Evolutionary conservation across 2,113 vertebrate species (phyloP).

Genomic region (Phalacrocorax pelagicus): DNA sequence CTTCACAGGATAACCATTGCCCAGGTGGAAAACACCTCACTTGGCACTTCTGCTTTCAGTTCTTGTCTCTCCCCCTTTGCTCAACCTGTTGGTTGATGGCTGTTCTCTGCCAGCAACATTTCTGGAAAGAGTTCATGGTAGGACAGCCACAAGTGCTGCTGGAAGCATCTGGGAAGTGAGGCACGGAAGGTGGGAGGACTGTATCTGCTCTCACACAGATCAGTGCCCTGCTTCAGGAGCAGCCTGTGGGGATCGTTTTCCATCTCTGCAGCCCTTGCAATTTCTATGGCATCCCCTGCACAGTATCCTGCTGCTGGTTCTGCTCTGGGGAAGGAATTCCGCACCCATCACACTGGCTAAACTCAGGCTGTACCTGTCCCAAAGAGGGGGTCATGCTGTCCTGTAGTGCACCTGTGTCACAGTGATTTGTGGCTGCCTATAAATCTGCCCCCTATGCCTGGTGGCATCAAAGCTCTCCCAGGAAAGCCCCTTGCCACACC

Average conservation of each 20-base stretch:
- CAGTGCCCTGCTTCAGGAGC: background rate
- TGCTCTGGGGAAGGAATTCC: background rate
- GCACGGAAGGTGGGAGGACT: fast-evolving
- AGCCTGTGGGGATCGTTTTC: background rate
- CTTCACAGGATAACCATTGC: background rate
- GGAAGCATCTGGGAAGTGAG: background rate
- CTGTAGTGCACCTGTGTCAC: background rate
- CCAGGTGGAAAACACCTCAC: background rate
- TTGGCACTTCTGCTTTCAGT: background rate
- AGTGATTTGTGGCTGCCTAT: background rate
- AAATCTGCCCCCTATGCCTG: background rate
- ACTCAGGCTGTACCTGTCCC: background rate
- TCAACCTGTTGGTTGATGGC: background rate
- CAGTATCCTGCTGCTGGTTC: background rate
- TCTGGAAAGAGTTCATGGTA: background rate
- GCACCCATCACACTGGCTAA: fast-evolving
- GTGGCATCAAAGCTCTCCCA: background rate
- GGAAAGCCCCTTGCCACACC: background rate
- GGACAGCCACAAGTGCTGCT: background rate
- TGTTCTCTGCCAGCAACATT: background rate
- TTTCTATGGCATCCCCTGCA: background rate
- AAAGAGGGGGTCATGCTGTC: background rate
- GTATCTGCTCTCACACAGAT: background rate
- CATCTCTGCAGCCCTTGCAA: background rate
- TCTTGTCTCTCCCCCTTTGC: background rate